Percentiles rank a stretch among this genome's conserved stretches.
Conservation (phyloP, 2,888 invertebrate species). For the Nephrotoma flavescens region DNA sequence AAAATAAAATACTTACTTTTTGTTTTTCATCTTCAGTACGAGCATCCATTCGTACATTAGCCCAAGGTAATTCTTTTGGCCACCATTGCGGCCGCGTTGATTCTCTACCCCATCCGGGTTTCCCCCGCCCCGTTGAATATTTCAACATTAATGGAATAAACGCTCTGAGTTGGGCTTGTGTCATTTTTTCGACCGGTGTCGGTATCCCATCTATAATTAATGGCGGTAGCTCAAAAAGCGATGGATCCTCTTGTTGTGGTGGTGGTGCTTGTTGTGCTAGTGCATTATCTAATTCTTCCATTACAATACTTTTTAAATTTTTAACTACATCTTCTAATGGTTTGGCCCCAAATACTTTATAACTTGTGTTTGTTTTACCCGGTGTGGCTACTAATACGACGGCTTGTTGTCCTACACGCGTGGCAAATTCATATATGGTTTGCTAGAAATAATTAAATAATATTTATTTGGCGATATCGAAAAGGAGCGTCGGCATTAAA, state of each 20-base stretch:
- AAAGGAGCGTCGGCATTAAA: not conserved
- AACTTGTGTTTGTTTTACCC: constrained; percentile 89
- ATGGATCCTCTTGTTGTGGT: constrained; percentile 66
- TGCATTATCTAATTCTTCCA: constrained; percentile 89
- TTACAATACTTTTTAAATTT: constrained; percentile 77
- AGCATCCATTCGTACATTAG: constrained; percentile 95
- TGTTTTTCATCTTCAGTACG: constrained; percentile 93
- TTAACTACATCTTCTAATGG: constrained; percentile 92
- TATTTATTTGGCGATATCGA: constrained; percentile 6
- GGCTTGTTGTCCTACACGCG: constrained; percentile 93
- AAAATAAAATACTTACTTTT: constrained; percentile 45
- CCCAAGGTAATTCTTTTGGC: constrained; percentile 97
- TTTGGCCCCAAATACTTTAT: constrained; percentile 93
- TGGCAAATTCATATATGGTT: constrained; percentile 94
- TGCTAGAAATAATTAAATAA: constrained; percentile 38
- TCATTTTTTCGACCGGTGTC: constrained; percentile 98
- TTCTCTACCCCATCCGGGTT: constrained; percentile 95
- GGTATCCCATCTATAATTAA: constrained; percentile 95
- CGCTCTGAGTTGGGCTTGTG: constrained; percentile 89
- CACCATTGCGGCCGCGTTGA: constrained; percentile 95
- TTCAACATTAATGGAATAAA: constrained; percentile 97
- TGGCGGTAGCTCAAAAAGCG: constrained; percentile 88
- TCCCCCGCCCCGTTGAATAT: constrained; percentile 89
- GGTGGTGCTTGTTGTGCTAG: constrained; percentile 86
- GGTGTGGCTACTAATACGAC: constrained; percentile 92